Percentiles rank a stretch among this genome's conserved stretches.
Evolutionary conservation across 2,113 vertebrate genomes (phyloP).

Genomic region (Ophthalmolycus amberensis): DNA sequence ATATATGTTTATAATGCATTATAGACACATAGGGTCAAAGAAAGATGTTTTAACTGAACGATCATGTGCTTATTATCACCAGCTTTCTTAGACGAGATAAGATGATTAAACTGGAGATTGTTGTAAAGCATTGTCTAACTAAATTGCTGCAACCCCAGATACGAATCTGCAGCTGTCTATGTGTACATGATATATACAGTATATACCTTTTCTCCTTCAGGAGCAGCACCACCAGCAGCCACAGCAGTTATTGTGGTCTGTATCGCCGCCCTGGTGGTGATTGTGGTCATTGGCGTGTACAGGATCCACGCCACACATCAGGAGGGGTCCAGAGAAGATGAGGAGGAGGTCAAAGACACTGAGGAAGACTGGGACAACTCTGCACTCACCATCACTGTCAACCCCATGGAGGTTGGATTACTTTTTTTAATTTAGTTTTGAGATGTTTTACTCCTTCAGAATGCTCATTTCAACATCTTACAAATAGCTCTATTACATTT

Average conservation of each 20-base stretch:
- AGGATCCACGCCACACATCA: slow-evolving; percentile 88
- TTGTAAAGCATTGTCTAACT: neutral
- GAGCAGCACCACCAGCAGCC: slow-evolving; percentile 87
- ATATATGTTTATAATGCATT: too few relatives aligned
- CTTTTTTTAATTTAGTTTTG: neutral
- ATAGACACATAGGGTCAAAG: too few relatives aligned
- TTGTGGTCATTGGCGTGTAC: slow-evolving; percentile 90
- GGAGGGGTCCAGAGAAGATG: slow-evolving; percentile 83
- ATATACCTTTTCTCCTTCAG: slow-evolving; percentile 29
- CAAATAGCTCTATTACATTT: neutral
- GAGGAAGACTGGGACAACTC: slow-evolving; percentile 92
- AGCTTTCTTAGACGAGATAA: neutral
- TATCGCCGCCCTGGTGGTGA: slow-evolving; percentile 90
- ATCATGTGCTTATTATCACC: neutral
- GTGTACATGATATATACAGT: neutral
- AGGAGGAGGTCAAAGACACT: slow-evolving; percentile 80
- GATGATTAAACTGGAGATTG: slow-evolving; percentile 4
- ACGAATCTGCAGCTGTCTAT: neutral
- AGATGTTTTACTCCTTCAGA: neutral
- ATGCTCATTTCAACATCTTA: neutral
- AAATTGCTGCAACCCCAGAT: neutral
- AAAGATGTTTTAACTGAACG: neutral
- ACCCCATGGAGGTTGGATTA: slow-evolving; percentile 91
- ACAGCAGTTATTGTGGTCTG: slow-evolving; percentile 89
- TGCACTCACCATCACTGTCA: slow-evolving; percentile 93